A percentile compares a stretch with the other conserved stretches of the same genome.
phyloP scores from a whole-genome alignment of 2,797 vertebrate species.

The Darevskia mixta region DNA sequence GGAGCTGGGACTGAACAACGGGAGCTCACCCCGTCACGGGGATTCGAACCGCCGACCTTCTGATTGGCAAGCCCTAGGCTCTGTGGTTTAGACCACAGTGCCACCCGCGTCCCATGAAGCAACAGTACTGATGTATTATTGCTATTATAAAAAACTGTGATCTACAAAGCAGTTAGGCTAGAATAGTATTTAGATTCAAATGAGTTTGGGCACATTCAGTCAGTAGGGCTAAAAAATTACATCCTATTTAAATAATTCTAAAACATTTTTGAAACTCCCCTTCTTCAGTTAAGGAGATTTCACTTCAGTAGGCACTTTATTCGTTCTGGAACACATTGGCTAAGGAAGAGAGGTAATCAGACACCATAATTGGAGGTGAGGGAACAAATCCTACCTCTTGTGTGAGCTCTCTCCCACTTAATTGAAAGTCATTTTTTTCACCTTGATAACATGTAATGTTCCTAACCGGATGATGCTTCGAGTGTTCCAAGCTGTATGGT shows the following conservation, averaged over 20 bases:
- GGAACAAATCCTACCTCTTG: background rate
- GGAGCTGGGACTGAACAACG: too few species aligned
- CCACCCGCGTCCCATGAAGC: too few species aligned
- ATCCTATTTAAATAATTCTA: background rate
- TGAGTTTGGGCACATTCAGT: background rate
- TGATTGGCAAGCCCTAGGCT: too few species aligned
- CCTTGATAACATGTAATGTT: background rate
- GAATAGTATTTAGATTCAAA: background rate
- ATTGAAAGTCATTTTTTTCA: background rate
- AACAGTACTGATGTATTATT: background rate
- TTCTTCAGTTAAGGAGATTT: slow-evolving; percentile 41
- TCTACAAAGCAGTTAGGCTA: background rate
- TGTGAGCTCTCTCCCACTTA: background rate
- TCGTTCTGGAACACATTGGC: slow-evolving; percentile 14
- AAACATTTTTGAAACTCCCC: background rate
- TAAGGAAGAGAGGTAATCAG: background rate
- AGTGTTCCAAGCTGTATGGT: slow-evolving; percentile 1
- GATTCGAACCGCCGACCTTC: too few species aligned
- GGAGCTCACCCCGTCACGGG: too few species aligned
- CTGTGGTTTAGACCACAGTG: too few species aligned
- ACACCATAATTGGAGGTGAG: background rate
- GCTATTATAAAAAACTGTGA: background rate
- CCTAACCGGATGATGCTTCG: background rate
- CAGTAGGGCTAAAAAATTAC: background rate
- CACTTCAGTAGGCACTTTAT: slow-evolving; percentile 34